Base-by-base conservation (phyloP, 2,113 vertebrate species). In the Dendropsophus ebraccatus region DNA sequence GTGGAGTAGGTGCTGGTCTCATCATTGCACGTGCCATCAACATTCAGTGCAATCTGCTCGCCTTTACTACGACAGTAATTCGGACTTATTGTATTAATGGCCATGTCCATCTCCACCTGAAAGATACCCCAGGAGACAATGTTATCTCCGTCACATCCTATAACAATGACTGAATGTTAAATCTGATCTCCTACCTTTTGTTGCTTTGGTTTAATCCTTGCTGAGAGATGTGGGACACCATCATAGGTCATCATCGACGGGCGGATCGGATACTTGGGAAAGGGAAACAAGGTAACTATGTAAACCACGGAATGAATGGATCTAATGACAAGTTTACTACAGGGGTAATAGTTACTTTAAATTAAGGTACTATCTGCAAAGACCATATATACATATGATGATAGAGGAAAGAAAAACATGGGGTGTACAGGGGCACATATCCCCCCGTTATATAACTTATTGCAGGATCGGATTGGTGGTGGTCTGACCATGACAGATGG, bases 41-140 rank as follows among this genome's bases (percentile, higher is more conserved):
- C 98, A 0, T 99, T 99, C 86, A 99, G 92, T 0, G 98, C 97
- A 0, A 99, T 99, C 91, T 99, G 98, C 80, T 99, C 98, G 86
- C 98, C 98, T 92, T 99, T 99, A 91, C 98, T 99, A 88, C 96
- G 96, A 87, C 97, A 98, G 88, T 99, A 99, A 91, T 99, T 99
- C 7, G 98, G 96, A 85, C 97, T 99, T 91, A 94, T 88, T 17
- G 96, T 96, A 89, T 99, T 94, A 23, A 99, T 96, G 75, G 95
- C 96, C 92, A 99, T 96, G 89, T 99, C 97, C 0, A 96, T 90
- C 79, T 96, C 95, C 84, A 99, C 96, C 97, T 99, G 83, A 0
- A 76, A 54, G 67, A 47, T 13, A 45, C 37, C 7, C 4, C 35
- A 81, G 54, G 11, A n/a, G 49, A 8, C 62, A 17, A 32, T 17